Evolutionary conservation across 2,113 vertebrate species (phyloP).

Genomic region (human): GRCh38 chr6:45834001-45834500

Average conservation of each 20-base stretch:
- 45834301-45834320: not conserved
- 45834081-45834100: not conserved
- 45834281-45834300: not conserved
- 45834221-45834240: not conserved
- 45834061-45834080: not conserved
- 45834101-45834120: not conserved
- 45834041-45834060: too few relatives aligned
- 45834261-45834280: not conserved
- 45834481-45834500: not conserved
- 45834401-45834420: too few relatives aligned
- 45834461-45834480: accelerated
- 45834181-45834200: not conserved
- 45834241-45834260: not conserved
- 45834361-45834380: not conserved
- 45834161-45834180: not conserved
- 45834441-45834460: too few relatives aligned
- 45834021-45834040: not conserved
- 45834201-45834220: not conserved
- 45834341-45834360: not conserved
- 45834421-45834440: not conserved
- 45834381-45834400: not conserved
- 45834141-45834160: not conserved
- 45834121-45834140: not conserved
- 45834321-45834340: not conserved
- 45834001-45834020: too few relatives aligned